Evolutionary conservation across 2,888 invertebrate genomes (phyloP).

Genomic region (Tolmerus cingulatus): DNA sequence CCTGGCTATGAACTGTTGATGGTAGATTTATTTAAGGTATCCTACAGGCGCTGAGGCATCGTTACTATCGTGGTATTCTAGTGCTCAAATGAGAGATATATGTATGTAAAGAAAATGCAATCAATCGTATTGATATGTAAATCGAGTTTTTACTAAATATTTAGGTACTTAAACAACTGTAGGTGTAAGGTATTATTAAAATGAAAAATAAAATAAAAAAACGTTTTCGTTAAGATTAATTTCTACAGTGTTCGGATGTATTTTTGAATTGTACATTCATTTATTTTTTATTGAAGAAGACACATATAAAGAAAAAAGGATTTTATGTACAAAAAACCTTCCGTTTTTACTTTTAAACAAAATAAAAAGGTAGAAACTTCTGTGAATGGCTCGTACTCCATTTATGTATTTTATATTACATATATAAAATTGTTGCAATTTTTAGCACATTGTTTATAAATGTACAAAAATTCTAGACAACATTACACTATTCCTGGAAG

Average conservation of each 20-base stretch:
- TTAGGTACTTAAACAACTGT: slow-evolving; percentile 28
- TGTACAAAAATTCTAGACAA: not conserved
- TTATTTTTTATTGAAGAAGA: not conserved
- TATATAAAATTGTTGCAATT: not conserved
- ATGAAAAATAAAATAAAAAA: not conserved
- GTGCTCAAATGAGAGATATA: slow-evolving; percentile 16
- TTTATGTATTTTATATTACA: not conserved
- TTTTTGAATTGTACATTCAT: slow-evolving; percentile 4
- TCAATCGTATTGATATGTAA: slow-evolving; percentile 1
- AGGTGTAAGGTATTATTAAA: not conserved
- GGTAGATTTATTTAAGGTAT: not conserved
- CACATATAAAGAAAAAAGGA: not conserved
- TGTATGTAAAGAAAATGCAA: slow-evolving; percentile 15
- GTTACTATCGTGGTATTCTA: slow-evolving; percentile 1
- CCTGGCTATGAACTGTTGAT: not conserved
- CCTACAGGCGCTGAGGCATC: not conserved
- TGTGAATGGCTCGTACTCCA: not conserved
- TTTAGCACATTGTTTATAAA: not conserved
- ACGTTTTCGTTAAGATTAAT: not conserved
- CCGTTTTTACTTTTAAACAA: not conserved
- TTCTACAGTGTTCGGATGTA: slow-evolving; percentile 8
- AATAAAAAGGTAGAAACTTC: not conserved
- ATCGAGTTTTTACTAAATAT: slow-evolving; percentile 17
- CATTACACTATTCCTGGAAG: not conserved
- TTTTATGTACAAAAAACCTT: not conserved